These are phyloP conservation scores for Cryptocheilus praepositus DNA, from an alignment of 2,888 invertebrate genomes.

Conservation along the genomic window DNA sequence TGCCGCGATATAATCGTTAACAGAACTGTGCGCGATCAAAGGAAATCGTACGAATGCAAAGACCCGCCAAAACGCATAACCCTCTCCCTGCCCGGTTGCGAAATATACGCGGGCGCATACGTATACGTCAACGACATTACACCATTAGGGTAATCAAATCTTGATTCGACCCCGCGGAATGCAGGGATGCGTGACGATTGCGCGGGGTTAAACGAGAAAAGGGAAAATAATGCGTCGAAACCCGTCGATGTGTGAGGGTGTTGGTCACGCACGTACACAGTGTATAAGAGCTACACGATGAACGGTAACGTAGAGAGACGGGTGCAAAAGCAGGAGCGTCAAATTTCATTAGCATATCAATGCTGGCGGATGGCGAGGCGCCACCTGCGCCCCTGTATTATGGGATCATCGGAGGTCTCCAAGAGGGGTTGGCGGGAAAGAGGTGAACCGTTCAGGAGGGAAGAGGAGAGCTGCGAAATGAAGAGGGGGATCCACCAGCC, in stretches of 20 bases:
- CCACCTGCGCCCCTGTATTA: slow-evolving; percentile 73
- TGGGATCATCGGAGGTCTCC: slow-evolving; percentile 65
- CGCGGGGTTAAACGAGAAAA: slow-evolving; percentile 60
- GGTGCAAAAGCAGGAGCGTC: slow-evolving; percentile 68
- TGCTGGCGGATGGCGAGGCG: slow-evolving; percentile 73
- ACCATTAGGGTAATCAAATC: slow-evolving; percentile 8
- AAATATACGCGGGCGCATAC: too few relatives aligned
- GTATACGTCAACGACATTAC: not conserved
- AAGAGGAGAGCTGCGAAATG: not conserved
- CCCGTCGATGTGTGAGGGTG: not conserved
- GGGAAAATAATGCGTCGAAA: slow-evolving; percentile 39
- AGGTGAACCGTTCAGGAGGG: not conserved
- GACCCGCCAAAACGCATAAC: too few relatives aligned
- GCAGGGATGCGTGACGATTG: slow-evolving; percentile 11
- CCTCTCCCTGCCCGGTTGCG: too few relatives aligned
- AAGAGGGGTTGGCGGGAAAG: slow-evolving; percentile 20
- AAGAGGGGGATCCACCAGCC: not conserved
- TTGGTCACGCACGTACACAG: not conserved
- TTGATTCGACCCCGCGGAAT: not conserved
- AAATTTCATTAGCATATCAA: slow-evolving; percentile 76
- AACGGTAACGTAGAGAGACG: slow-evolving; percentile 9
- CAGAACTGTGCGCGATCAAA: not conserved
- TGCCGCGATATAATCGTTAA: not conserved
- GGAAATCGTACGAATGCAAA: too few relatives aligned
- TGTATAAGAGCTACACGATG: slow-evolving; percentile 7